These are phyloP conservation scores for Drosophila funebris DNA, from an alignment of 1,140 invertebrate species.

Conservation along the genomic window DNA sequence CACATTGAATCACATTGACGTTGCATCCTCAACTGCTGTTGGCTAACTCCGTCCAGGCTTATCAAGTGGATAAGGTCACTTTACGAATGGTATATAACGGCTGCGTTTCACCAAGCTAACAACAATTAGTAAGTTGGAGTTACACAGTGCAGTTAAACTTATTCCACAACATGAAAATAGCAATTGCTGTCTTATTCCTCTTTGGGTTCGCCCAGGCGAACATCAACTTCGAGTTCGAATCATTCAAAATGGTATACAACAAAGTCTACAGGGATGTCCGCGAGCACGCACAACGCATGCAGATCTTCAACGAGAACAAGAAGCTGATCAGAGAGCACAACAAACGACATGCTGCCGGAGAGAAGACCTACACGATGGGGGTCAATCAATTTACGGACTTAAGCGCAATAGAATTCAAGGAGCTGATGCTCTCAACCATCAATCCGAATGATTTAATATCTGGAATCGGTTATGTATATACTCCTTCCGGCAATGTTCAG, in stretches of 20 bases:
- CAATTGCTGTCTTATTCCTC: neutral
- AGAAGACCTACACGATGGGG: slow-evolving; percentile 1
- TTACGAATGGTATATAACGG: no score
- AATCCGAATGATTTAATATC: neutral
- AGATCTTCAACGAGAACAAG: neutral
- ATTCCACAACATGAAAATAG: slow-evolving; percentile 84
- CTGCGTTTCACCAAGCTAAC: no score
- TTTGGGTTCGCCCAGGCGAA: neutral
- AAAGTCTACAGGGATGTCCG: neutral
- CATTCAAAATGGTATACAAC: neutral
- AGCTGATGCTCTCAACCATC: neutral
- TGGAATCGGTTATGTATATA: neutral
- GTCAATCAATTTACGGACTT: slow-evolving; percentile 8
- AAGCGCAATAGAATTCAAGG: neutral
- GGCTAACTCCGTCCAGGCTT: no score
- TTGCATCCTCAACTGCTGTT: no score
- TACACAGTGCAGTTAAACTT: no score
- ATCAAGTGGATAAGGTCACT: no score
- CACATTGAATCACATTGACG: no score
- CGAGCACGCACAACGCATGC: neutral
- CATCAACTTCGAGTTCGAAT: neutral
- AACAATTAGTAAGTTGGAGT: no score
- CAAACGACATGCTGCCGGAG: neutral
- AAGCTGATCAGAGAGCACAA: neutral
- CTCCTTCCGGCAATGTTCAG: neutral